Evolutionary conservation across 1,140 invertebrate genomes (phyloP).

Genomic region (Drosophila grimshawi): DNA sequence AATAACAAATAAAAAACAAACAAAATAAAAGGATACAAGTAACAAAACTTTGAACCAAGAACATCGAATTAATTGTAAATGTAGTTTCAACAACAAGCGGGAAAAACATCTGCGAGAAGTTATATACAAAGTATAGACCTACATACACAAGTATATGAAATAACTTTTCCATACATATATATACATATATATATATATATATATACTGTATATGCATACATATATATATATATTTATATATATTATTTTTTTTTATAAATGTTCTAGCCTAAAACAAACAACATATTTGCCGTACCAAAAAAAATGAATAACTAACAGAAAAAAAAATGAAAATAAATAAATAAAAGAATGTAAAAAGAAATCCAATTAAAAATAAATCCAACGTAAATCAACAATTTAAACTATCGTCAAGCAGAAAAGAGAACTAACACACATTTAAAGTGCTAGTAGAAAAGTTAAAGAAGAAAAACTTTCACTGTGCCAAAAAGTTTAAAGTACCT

Average conservation of each 20-base stretch:
- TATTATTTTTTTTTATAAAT: slow-evolving; percentile 49
- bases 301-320: slow-evolving; percentile 11
- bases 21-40: slow-evolving; percentile 25
- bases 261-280: slow-evolving; percentile 45
- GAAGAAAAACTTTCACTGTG: slow-evolving; percentile 83
- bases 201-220: slow-evolving; percentile 27
- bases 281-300: slow-evolving; percentile 72
- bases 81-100: slow-evolving; percentile 60
- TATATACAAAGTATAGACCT: slow-evolving; percentile 32
- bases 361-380: slow-evolving; percentile 35
- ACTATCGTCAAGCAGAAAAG: slow-evolving; percentile 41
- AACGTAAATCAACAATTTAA: slow-evolving; percentile 53
- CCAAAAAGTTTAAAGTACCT: slow-evolving; percentile 85
- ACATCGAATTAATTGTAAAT: slow-evolving; percentile 84
- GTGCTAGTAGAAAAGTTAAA: slow-evolving; percentile 69
- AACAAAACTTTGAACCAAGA: slow-evolving; percentile 74
- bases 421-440: slow-evolving; percentile 36
- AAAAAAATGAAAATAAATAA: slow-evolving; percentile 1
- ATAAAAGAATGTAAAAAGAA: slow-evolving; percentile 18
- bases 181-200: slow-evolving; percentile 11
- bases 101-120: slow-evolving; percentile 38
- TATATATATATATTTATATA: slow-evolving; percentile 20
- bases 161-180: slow-evolving; percentile 32
- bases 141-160: slow-evolving; percentile 13
- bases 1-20: slow-evolving; percentile 3